Base-by-base conservation (phyloP, 2,888 invertebrate genomes). In the Phengaris alcon region DNA sequence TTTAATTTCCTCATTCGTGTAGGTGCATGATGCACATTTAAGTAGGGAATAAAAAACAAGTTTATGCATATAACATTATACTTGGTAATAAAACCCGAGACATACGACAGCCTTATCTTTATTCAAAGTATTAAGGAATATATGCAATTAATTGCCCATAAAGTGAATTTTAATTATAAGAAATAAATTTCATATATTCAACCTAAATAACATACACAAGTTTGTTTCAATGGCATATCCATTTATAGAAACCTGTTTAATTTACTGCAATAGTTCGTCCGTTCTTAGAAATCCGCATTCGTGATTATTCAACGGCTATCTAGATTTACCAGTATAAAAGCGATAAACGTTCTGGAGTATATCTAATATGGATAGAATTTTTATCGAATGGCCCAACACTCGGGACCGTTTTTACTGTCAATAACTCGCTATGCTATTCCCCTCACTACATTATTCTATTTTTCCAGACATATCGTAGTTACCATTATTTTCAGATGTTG, bases 341-440 rank as follows among this genome's bases (percentile, higher is more conserved):
- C 80, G 78, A 79, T 79, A 57, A 70, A 74, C 75, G 79, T 64
- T 82, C 82, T 79, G 57, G 73, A 75, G 75, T 77, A 79, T 84
- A 83, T 85, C 85, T 84, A 84, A 79, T 84, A 83, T 85, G 85
- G 84, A 84, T 85, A 88, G 59, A 88, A 87, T 88, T 83, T 86
- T 84, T 81, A 84, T 87, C 84, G 88, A 89, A 88, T 89, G 88
- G 85, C 87, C 86, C 84, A 52, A 22, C 70, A 87, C 86, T 82
- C 82, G 82, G 84, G 85, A 85, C 86, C 85, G 88, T 91, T 92
- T 91, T 91, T 92, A 85, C 88, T 91, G 91, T 91, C 91, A 90
- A 87, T 92, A 90, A 90, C 82, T 80, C 51, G 51, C 51, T 86
- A 83, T 85, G 85, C 84, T 84, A 87, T 89, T 88, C 88, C 88